Evolutionary conservation across 2,888 invertebrate genomes (phyloP), one percentile per base, ranked within the genome.

Genomic region (Mimas tiliae): DNA sequence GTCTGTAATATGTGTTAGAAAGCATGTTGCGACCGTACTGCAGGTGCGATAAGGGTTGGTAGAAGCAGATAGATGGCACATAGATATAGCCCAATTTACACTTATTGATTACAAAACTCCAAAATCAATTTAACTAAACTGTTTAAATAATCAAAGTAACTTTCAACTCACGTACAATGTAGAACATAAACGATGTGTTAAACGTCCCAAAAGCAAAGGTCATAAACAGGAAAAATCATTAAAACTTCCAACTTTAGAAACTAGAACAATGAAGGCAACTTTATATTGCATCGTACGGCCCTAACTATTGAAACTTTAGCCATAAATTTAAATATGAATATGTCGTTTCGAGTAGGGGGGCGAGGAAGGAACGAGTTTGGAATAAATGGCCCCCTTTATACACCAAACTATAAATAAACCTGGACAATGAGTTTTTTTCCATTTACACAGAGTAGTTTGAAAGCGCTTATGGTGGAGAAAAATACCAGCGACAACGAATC

Each of bases 301-400:
- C 76, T 86, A 88, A 89, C 89, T 89, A 89, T 85, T 82, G 48
- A 71, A 89, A 90, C 85, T 90, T 89, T 79, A 62, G 81, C 79
- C 85, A 86, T 90, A 90, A 90, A 90, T 90, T 90, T 88, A 86
- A 90, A 87, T 90, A 88, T 86, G 89, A 90, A 90, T 90, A 86
- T 90, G 88, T 89, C 89, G 85, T 85, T 88, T 80, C 77, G 78
- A 81, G 74, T 73, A 73, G 77, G 73, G 69, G 27, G 74, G 76
- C 52, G 76, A 78, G 77, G 76, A 72, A 33, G 42, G 33, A 65
- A 65, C 62, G 62, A 65, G 62, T 52, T 62, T 16, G 47, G 63
- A 66, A 66, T 66, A 66, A 63, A 66, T 53, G 62, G 48, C 42
- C 12, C 58, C 42, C 58, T 65, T 65, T 65, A 58, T 38, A 65